Evolutionary conservation across 2,113 vertebrate genomes (phyloP).

Genomic region (Parotia lawesii): DNA sequence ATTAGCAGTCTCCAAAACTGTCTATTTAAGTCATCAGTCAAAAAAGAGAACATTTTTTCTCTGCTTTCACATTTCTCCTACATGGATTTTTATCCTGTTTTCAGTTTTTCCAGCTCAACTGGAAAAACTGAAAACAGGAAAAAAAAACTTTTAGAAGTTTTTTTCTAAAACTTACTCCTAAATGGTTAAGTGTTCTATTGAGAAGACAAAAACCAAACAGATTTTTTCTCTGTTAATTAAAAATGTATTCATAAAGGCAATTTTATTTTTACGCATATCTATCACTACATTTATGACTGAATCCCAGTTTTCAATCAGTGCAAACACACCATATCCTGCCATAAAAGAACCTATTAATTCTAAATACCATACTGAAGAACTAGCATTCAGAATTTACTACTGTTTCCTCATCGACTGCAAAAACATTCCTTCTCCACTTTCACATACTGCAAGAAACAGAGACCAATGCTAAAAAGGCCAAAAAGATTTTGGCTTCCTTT

Average conservation of each 20-base stretch:
- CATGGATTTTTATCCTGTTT: not conserved
- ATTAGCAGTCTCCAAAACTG: not conserved
- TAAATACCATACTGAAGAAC: not conserved
- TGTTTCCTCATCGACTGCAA: not conserved
- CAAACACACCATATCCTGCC: not conserved
- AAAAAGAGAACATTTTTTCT: not conserved
- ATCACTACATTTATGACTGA: not conserved
- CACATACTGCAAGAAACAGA: not conserved
- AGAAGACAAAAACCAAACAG: not conserved
- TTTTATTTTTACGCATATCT: not conserved
- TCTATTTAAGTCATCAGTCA: not conserved
- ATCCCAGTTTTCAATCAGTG: not conserved
- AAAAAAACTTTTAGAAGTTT: no score
- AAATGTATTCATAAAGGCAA: not conserved
- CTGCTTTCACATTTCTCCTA: not conserved
- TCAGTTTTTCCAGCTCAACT: not conserved
- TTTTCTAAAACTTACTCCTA: not conserved
- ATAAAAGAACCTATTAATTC: not conserved
- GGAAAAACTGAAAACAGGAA: no score
- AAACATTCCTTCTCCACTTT: not conserved
- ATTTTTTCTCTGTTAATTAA: not conserved
- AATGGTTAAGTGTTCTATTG: not conserved
- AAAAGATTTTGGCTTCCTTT: constrained; percentile 7
- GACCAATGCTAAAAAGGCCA: not conserved
- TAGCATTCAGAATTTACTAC: constrained; percentile 8